Evolutionary conservation across 2,888 invertebrate species (phyloP), one percentile per base, ranked within the genome.

Genomic region (Agrypnus murinus): DNA sequence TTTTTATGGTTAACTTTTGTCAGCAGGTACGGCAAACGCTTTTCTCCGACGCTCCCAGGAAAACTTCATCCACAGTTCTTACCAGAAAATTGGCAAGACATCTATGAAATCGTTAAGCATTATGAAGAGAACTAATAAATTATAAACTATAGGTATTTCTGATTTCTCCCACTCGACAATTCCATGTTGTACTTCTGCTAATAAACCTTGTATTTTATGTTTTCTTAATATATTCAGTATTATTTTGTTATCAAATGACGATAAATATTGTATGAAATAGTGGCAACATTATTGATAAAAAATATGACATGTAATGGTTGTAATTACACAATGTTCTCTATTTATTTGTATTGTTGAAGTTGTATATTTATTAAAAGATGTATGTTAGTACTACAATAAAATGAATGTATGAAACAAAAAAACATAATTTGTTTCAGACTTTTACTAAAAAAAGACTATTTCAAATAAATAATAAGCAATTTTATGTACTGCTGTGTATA

Each of bases 21-120:
- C 62, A 66, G 46, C 72, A 75, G 76, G 55, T 76, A 73, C 55
- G 76, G 76, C 31, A 76, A 76, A 58, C 69, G 76, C 31, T 71
- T 69, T 43, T 71, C 62, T 9, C 43, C 65, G 12, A 25, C 69
- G 12, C 25, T 46, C 6, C 12, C 62, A 2, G 63, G 53, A 45
- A 66, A 65, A 57, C 57, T 69, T n/a, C 71, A 63, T 25, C 48
- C 62, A 7, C 65, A 69, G 45, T 53, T 59, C 46, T 19, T 63
- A 53, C 66, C 69, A 7, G 66, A 65, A 62, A 59, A 69, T 40
- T 60, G 59, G 69, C 60, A 69, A 38, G 68, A 71, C 36, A 58
- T 66, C 38, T 73, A 65, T 36, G 69, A 71, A 14, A 59, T 70
- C 62, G 68, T 73, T 36, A 71, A 69, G 17, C 65, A 62, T 12